Evolutionary conservation across 2,888 invertebrate species (phyloP), one percentile per base, ranked within the genome.

Genomic region (Latrodectus hesperus): DNA sequence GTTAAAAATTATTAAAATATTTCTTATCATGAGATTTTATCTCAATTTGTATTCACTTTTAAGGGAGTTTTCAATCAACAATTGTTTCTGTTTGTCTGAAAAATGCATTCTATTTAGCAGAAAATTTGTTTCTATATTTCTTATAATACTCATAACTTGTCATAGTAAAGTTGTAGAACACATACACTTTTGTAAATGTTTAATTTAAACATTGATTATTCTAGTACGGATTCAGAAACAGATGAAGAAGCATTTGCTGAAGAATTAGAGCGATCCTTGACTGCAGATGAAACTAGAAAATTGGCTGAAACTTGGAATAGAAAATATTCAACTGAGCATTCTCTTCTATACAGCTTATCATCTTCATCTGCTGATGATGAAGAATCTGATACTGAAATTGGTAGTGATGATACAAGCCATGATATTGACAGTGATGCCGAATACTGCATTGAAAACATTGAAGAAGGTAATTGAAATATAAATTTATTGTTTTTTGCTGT

Each of bases 261-360:
- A 70, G 87, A 89, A 68, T 53, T 88, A 55, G 89, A 90, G 90
- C 94, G 94, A 9, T 90, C 90, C 26, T 91, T 94, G 68, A 94
- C 94, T n/a, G 94, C 94, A 76, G 94, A 94, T 91, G 95, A 95
- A 90, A 95, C 95, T 1, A 92, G 95, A 78, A 94, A 95, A 90
- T 93, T 95, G 90, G 95, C 95, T 0, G 95, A 95, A 90, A 94
- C 94, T 89, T 95, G 95, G 94, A 95, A 95, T 70, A 92, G 94
- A 82, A 92, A 94, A 52, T 94, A 94, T 67, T 93, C 93, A 9
- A 90, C 90, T 53, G 90, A 88, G 73, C 78, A 65, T 26, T 79
- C 82, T 49, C 53, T 86, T 16, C 53, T 83, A 17, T 83, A 84
- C 51, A 79, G 64, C 60, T 22, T 49, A n/a, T 72, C 80, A 12